Percentiles rank a stretch among this genome's conserved stretches.
These are phyloP conservation scores for Meandrina meandrites DNA, from an alignment of 92 coral and sea anemone species.

Conservation along the genomic window DNA sequence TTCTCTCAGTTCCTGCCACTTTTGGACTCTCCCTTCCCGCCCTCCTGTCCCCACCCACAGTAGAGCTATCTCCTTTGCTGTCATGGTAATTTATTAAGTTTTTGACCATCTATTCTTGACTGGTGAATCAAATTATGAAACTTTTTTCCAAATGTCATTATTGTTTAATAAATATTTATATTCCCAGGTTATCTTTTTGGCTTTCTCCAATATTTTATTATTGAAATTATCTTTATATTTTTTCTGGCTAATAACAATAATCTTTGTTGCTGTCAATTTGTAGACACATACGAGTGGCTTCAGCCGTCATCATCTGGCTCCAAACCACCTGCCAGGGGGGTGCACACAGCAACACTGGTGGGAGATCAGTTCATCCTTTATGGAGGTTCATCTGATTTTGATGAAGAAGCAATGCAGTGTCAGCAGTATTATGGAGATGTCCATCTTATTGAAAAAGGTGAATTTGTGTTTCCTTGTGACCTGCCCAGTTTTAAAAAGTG, in stretches of 20 bases:
- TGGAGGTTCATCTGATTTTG: slow-evolving; percentile 89
- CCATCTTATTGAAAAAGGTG: slow-evolving; percentile 62
- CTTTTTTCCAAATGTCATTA: neutral
- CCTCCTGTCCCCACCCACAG: no score
- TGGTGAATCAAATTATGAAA: no score
- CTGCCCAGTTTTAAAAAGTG: no score
- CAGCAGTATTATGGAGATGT: slow-evolving; percentile 71
- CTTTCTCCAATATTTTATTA: neutral
- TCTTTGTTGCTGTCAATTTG: neutral
- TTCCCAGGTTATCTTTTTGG: neutral
- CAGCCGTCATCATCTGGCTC: slow-evolving; percentile 71
- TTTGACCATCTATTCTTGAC: no score
- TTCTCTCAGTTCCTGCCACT: no score
- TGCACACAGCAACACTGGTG: slow-evolving; percentile 62
- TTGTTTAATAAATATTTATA: neutral
- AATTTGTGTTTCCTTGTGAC: neutral
- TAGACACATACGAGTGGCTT: slow-evolving; percentile 76
- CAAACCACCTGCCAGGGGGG: slow-evolving; percentile 71
- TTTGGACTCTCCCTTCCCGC: no score
- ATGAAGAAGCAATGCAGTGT: slow-evolving; percentile 71
- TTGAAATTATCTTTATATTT: neutral
- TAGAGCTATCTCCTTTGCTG: no score
- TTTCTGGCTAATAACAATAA: neutral
- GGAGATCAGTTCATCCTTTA: slow-evolving; percentile 59
- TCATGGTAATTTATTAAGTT: no score